These are phyloP conservation scores for Cataglyphis livida DNA, from an alignment of 2,888 invertebrate genomes.

Conservation along the genomic window DNA sequence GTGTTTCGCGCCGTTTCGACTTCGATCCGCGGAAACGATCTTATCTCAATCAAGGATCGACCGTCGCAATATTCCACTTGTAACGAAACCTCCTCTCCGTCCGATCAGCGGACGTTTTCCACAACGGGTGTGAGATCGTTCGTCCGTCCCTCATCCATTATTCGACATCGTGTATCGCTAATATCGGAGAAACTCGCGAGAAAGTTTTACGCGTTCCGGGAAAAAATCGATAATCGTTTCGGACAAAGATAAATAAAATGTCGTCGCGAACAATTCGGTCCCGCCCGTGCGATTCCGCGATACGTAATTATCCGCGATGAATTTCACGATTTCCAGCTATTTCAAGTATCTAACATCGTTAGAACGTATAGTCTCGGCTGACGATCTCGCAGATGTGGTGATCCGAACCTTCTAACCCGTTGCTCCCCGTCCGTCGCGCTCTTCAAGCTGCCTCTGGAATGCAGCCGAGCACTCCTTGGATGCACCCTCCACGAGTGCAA, in stretches of 20 bases:
- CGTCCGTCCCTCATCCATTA: constrained; percentile 14
- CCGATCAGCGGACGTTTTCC: constrained; percentile 13
- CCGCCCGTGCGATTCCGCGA: neutral
- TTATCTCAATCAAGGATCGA: constrained; percentile 15
- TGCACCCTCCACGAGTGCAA: constrained; percentile 55
- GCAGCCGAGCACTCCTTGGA: constrained; percentile 69
- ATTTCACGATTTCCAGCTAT: constrained; percentile 28
- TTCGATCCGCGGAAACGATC: constrained; percentile 45
- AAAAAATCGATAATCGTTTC: constrained; percentile 17
- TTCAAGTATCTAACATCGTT: constrained; percentile 36
- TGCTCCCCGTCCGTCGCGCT: constrained; percentile 16
- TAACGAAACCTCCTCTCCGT: constrained; percentile 18
- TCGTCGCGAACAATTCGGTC: constrained; percentile 29
- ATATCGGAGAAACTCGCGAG: constrained; percentile 35
- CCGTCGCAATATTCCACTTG: neutral
- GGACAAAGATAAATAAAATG: constrained; percentile 16
- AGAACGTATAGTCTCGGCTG: constrained; percentile 26
- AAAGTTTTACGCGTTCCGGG: constrained; percentile 28
- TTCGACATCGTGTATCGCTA: neutral
- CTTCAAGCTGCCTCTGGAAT: constrained; percentile 57
- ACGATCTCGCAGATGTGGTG: neutral
- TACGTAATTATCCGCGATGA: constrained; percentile 21
- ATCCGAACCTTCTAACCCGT: constrained; percentile 28
- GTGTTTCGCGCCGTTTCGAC: constrained; percentile 35
- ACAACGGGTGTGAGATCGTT: neutral